Evolutionary conservation across 2,888 invertebrate genomes (phyloP).

Genomic region (Nipponacmea schrenckii): DNA sequence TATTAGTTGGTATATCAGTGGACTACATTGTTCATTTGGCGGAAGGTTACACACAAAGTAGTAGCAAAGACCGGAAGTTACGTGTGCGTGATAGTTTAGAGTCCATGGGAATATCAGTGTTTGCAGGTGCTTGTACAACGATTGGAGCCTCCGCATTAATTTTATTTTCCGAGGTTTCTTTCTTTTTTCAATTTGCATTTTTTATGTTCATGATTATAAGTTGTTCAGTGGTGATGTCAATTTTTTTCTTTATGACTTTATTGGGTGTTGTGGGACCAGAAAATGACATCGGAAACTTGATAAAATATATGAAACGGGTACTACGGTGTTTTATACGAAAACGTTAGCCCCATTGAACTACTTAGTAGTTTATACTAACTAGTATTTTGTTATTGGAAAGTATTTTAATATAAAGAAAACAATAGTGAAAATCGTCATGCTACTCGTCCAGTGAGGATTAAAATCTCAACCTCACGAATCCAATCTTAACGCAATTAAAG

Average conservation of each 20-base stretch:
- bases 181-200: slow-evolving; percentile 59
- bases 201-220: slow-evolving; percentile 59
- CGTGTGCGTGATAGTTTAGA: slow-evolving; percentile 47
- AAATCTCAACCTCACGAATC: too few species aligned
- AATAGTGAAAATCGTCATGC: too few species aligned
- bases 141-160: slow-evolving; percentile 57
- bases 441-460: too few species aligned
- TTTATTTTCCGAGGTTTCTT: slow-evolving; percentile 53
- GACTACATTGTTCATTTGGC: slow-evolving; percentile 55
- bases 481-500: too few species aligned
- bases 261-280: slow-evolving; percentile 53
- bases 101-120: slow-evolving; percentile 53
- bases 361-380: too few species aligned
- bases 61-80: slow-evolving; percentile 34
- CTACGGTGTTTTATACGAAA: too few species aligned
- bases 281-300: slow-evolving; percentile 34
- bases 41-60: slow-evolving; percentile 48
- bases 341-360: too few species aligned
- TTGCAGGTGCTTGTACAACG: slow-evolving; percentile 59
- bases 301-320: slow-evolving; percentile 17
- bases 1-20: slow-evolving; percentile 51
- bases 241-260: slow-evolving; percentile 50
- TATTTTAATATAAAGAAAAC: too few species aligned
- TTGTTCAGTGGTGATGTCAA: slow-evolving; percentile 53
- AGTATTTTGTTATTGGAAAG: too few species aligned